Base-by-base conservation (phyloP, 2,888 invertebrate genomes). In the Stegana nigrithorax region DNA sequence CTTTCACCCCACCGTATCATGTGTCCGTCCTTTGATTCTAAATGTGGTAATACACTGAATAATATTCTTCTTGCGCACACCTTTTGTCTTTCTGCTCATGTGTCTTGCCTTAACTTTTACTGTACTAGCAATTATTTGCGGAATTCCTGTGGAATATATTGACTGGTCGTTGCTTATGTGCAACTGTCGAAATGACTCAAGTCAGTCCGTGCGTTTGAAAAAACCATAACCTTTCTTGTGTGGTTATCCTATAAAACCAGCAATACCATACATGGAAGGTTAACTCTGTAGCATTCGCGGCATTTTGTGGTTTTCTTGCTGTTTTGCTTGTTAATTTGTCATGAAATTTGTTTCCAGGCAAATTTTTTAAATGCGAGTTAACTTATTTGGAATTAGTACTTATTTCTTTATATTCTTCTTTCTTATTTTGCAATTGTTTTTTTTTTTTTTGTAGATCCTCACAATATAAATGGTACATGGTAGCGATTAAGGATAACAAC, bases 141-240 rank as follows among this genome's bases (percentile, higher is more conserved):
- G 80, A 80, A 80, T 80, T 81, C 75, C 75, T 78, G 68, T 69
- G 67, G 80, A 80, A 79, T 79, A 80, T 80, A 80, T 80, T 80
- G 80, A 80, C 80, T 80, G 70, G 64, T 63, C 69, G 59, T 55
- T 60, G 59, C 51, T 65, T 50, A 57, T 47, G 45, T 21, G 21
- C 53, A 14, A 32, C 36, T 32, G 32, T 36, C 21, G 32, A n/a
- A 14, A 21, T 51, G 51, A 23, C 26, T 26, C 61, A 57, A 67
- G 60, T 57, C 59, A 65, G 47, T 60, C 65, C 66, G 60, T 36
- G 60, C 60, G 59, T 39, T 55, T 60, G 45, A 21, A 21, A 42
- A 61, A 65, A 60, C 50, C 53, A 59, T 55, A 60, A 61, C 67
- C 56, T 65, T 67, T 64, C 71, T 59, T 45, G 44, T 63, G 60